phyloP scores from a whole-genome alignment of 2,113 vertebrate genomes.

The Oncorhynchus keta region DNA sequence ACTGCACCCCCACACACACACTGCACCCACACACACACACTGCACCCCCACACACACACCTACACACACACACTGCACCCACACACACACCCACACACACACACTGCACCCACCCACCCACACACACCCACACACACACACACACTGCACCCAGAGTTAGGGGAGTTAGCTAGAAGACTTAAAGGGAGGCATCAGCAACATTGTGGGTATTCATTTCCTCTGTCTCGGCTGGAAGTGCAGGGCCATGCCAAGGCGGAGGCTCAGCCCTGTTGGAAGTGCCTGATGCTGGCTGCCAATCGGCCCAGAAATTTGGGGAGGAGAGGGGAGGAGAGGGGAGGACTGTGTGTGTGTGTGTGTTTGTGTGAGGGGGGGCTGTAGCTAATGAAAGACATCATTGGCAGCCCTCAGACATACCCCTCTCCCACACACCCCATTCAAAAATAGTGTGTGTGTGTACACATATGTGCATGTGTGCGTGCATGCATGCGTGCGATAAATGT shows the following conservation, averaged over 20 bases:
- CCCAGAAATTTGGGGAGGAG: neutral
- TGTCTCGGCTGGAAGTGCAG: slow-evolving; percentile 38
- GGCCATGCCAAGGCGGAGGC: slow-evolving; percentile 33
- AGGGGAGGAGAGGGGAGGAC: neutral
- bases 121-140: neutral
- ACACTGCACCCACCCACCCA: neutral
- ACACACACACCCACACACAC: too few relatives aligned
- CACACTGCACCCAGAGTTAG: too few relatives aligned
- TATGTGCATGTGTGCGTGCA: slow-evolving; percentile 18
- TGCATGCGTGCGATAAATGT: neutral
- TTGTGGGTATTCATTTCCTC: slow-evolving; percentile 66
- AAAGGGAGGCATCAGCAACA: slow-evolving; percentile 50
- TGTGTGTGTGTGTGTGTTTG: neutral
- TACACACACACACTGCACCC: too few relatives aligned
- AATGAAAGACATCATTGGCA: slow-evolving; percentile 29
- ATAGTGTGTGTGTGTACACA: slow-evolving; percentile 2
- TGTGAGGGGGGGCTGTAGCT: neutral
- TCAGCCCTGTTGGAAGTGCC: slow-evolving; percentile 37
- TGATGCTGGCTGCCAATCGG: slow-evolving; percentile 7
- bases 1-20: slow-evolving; percentile 9
- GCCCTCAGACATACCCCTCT: slow-evolving; percentile 29
- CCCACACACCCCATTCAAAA: neutral
- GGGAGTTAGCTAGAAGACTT: slow-evolving; percentile 12
- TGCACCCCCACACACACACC: too few relatives aligned
- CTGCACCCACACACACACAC: neutral